Evolutionary conservation across 1,140 invertebrate genomes (phyloP), one percentile per base, ranked within the genome.

Genomic region (Drosophila baimaii): DNA sequence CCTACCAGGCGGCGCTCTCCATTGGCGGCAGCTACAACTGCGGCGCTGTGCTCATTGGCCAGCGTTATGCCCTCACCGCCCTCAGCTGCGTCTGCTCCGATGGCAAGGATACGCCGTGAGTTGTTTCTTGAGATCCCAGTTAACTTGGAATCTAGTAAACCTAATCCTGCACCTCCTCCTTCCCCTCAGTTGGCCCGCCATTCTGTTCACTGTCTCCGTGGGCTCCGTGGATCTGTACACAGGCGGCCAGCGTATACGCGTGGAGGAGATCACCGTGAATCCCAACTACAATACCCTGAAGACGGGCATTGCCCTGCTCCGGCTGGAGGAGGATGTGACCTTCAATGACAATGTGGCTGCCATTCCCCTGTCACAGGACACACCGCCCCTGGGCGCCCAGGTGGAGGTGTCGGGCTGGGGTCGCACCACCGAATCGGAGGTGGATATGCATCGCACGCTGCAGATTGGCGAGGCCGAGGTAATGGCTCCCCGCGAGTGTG

Each of bases 341-440:
- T 91, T 85, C 56, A 59, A 56, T 6, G 68, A 59, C 2, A 39
- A 66, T 5, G 81, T 91, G 15, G 39, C 58, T 7, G 58, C 86
- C n/a, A 31, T 90, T 41, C 29, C 78, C 2, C 23, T 91, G 47
- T 77, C 86, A 9, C 5, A 10, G 1, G 21, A 44, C 5, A 27
- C 59, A 21, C 83, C 90, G 3, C 71, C 86, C 5, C 3, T 56
- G 33, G 77, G 56, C 25, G 56, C 54, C 33, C 31, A 37, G 0
- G 72, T 91, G 2, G 84, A 85, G 23, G 77, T 91, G 19, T 91
- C 90, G 9, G 90, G 90, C 62, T 91, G 83, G 83, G 90, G 90
- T 7, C 82, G 90, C 31, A 77, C 65, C 23, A 52, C 71, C 41
- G 71, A 77, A 6, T 12, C 68, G n/a, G 81, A 80, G 0, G 44